Evolutionary conservation across 1,140 invertebrate species (phyloP).

Genomic region (Rhyacophila brunnea): DNA sequence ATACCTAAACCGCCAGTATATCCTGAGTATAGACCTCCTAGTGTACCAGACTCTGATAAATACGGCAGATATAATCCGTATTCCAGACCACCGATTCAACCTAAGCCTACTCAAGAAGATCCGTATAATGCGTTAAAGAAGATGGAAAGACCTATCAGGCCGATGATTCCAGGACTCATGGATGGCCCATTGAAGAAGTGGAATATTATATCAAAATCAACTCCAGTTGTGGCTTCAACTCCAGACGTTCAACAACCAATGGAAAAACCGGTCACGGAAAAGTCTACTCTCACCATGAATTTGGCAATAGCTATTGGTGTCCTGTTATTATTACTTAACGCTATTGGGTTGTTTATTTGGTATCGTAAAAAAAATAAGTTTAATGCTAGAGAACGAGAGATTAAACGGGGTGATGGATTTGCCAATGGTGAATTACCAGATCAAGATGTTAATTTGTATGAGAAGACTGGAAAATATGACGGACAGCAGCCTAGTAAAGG

Average conservation of each 20-base stretch:
- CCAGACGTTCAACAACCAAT: constrained; percentile 29
- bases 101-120: constrained; percentile 17
- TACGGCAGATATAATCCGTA: constrained; percentile 44
- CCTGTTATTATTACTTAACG: constrained; percentile 79
- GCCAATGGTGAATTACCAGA: constrained; percentile 32
- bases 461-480: constrained; percentile 48
- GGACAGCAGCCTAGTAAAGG: constrained; percentile 47
- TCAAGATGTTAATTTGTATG: constrained; percentile 47
- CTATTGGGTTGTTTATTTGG: constrained; percentile 72
- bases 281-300: constrained; percentile 59
- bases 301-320: constrained; percentile 76
- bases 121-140: constrained; percentile 36
- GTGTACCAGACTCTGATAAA: constrained; percentile 14
- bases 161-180: constrained; percentile 40
- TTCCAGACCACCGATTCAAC: constrained; percentile 34
- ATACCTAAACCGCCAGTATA: constrained; percentile 35
- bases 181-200: constrained; percentile 38
- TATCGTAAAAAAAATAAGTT: constrained; percentile 71
- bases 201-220: constrained; percentile 2
- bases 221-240: constrained; percentile 9
- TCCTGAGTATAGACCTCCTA: constrained; percentile 12
- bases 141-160: constrained; percentile 44
- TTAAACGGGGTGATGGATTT: constrained; percentile 45
- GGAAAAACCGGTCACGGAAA: constrained; percentile 44
- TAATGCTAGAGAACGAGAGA: constrained; percentile 52